These are phyloP conservation scores for Hylaea fasciaria DNA, from an alignment of 2,888 invertebrate species.

Conservation along the genomic window DNA sequence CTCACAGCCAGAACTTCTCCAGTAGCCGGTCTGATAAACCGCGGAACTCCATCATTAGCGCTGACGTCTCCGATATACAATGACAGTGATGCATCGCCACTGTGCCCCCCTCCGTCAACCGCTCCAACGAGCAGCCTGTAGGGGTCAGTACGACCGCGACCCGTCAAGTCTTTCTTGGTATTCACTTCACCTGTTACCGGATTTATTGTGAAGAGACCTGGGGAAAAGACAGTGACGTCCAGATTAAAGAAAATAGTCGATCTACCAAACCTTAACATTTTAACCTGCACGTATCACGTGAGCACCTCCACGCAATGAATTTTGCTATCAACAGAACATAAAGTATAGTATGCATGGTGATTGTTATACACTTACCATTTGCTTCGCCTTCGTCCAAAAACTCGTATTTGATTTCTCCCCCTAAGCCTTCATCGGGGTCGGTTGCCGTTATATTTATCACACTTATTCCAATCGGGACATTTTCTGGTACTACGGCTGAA, in stretches of 20 bases:
- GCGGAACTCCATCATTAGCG: slow-evolving; percentile 91
- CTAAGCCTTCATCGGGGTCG: slow-evolving; percentile 91
- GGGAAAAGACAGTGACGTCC: too few relatives aligned
- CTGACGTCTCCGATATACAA: slow-evolving; percentile 92
- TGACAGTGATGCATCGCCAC: slow-evolving; percentile 86
- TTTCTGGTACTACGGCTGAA: slow-evolving; percentile 90
- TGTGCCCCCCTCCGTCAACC: slow-evolving; percentile 88
- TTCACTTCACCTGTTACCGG: slow-evolving; percentile 87
- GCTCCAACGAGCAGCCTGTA: slow-evolving; percentile 89
- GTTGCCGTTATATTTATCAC: slow-evolving; percentile 89
- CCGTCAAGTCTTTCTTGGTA: slow-evolving; percentile 87
- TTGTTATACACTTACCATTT: slow-evolving; percentile 80
- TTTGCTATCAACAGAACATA: too few relatives aligned
- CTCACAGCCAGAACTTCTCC: slow-evolving; percentile 89
- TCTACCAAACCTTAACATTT: too few relatives aligned
- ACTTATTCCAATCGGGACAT: slow-evolving; percentile 87
- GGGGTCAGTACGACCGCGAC: slow-evolving; percentile 90
- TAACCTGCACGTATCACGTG: too few relatives aligned
- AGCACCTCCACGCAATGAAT: too few relatives aligned
- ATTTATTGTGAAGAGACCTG: slow-evolving; percentile 89
- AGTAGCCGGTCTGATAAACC: slow-evolving; percentile 88
- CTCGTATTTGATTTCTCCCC: slow-evolving; percentile 89
- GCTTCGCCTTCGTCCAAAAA: slow-evolving; percentile 90
- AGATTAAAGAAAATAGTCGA: slow-evolving; percentile 26
- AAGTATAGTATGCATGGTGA: background rate